Percentiles rank a stretch among this genome's conserved stretches.
These are phyloP conservation scores for Eurois occulta DNA, from an alignment of 2,888 invertebrate genomes.

Conservation along the genomic window DNA sequence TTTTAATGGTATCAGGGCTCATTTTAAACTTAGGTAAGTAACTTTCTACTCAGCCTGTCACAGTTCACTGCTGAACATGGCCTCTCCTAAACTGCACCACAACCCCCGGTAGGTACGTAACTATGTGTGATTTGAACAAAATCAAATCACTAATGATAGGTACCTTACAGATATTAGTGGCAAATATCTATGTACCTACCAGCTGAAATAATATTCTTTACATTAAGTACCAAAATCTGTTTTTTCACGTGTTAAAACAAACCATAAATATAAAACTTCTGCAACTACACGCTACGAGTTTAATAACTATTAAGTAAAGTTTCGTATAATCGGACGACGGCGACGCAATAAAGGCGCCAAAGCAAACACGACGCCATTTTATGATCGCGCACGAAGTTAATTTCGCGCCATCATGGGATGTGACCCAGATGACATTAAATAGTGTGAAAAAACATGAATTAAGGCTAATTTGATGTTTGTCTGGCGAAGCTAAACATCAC, in stretches of 20 bases:
- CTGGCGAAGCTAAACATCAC: background rate
- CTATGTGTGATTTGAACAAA: background rate
- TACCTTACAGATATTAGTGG: background rate
- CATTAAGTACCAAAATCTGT: background rate
- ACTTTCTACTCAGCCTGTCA: background rate
- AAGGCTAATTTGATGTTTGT: constrained; percentile 6
- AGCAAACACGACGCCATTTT: constrained; percentile 69
- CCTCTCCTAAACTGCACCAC: background rate
- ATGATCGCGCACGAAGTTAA: constrained; percentile 67
- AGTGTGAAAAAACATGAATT: constrained; percentile 45
- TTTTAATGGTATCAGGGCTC: constrained; percentile 11
- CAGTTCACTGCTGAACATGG: background rate
- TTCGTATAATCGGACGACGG: constrained; percentile 43
- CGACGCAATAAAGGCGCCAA: constrained; percentile 59
- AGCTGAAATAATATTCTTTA: background rate
- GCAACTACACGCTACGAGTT: constrained; percentile 24
- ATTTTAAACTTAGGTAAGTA: constrained; percentile 4
- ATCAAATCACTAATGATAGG: background rate
- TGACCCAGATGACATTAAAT: constrained; percentile 70
- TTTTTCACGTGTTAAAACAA: background rate
- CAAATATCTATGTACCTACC: too few species aligned
- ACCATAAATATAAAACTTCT: constrained; percentile 10
- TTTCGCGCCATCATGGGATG: constrained; percentile 58
- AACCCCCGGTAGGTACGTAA: background rate
- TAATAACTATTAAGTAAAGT: constrained; percentile 54